Base-by-base conservation (phyloP, 2,888 invertebrate species). In the Diabrotica balteata region DNA sequence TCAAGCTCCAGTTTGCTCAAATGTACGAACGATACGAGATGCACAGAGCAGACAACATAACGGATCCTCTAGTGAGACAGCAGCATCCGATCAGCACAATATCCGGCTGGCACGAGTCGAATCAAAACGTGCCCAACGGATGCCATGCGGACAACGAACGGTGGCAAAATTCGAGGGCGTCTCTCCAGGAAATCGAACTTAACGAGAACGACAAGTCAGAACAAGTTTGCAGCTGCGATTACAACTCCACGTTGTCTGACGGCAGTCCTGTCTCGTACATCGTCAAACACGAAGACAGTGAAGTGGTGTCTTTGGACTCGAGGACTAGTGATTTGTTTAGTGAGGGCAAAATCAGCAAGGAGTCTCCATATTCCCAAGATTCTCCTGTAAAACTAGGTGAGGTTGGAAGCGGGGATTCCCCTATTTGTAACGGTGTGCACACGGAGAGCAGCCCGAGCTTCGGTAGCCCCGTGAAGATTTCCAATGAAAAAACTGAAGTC, bases 11-110 rank as follows among this genome's bases (percentile, higher is more conserved):
- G 84, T 97, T 98, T 85, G 95, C 97, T 46, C 96, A 97, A 86
- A 96, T 97, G 95, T 96, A 96, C 82, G 96, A 96, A 81, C 95
- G 95, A 81, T 98, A 97, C 82, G 97, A 97, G 81, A 90, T 95
- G 64, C 93, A 97, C 75, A 89, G 97, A 65, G 94, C 96, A 0
- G 97, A 97, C 84, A 95, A 97, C 83, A 95, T 97, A 77, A 95
- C 96, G 0, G 97, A 97, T 85, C 97, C 97, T 0, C 92, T 94
- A n/a, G 88, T 97, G 74, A 87, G 97, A 17, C 95, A 95, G 81
- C 95, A 96, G 77, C 90, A 95, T 54, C 97, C 97, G 17, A 96
- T 97, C 75, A 96, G 96, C 82, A 98, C 97, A 57, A 97, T 97
- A 79, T 97, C 96, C 0, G 97, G 97, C 64, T 95, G 95, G 94